These are phyloP conservation scores for Acrocyrtus sp. DNA, from an alignment of 2,888 invertebrate genomes.

Conservation along the genomic window DNA sequence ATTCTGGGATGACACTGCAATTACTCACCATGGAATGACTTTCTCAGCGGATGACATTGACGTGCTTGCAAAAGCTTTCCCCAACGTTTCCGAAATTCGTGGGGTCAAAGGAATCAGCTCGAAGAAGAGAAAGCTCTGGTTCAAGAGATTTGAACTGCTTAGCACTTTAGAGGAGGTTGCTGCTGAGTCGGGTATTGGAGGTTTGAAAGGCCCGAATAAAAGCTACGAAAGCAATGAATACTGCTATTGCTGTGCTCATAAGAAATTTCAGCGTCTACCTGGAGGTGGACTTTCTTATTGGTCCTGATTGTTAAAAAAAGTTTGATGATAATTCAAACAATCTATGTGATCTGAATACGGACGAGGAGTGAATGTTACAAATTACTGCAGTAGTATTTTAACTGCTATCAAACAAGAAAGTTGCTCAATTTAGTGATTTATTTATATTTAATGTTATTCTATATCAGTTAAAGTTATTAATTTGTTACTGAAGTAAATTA, in stretches of 20 bases:
- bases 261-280: conserved; percentile 12
- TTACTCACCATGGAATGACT: conserved; percentile 7
- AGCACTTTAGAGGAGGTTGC: conserved; percentile 12
- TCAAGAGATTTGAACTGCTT: conserved; percentile 9
- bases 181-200: conserved; percentile 18
- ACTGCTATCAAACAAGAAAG: no score
- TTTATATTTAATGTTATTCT: no score
- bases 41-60: conserved; percentile 22
- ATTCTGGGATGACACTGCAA: conserved; percentile 12
- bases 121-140: conserved; percentile 14
- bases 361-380: no score
- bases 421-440: no score
- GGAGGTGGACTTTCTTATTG: conserved; percentile 9
- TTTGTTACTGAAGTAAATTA: no score
- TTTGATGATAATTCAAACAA: background rate
- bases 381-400: no score
- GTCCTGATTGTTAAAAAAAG: conserved; percentile 17
- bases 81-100: conserved; percentile 17
- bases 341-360: no score
- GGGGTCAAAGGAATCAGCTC: conserved; percentile 14
- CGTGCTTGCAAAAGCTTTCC: conserved; percentile 18
- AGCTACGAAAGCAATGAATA: conserved; percentile 16
- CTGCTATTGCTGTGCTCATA: conserved; percentile 32
- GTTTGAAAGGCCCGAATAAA: conserved; percentile 19
- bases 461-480: no score